Conservation (phyloP, 2,888 invertebrate genomes). For the Agrotis exclamationis region DNA sequence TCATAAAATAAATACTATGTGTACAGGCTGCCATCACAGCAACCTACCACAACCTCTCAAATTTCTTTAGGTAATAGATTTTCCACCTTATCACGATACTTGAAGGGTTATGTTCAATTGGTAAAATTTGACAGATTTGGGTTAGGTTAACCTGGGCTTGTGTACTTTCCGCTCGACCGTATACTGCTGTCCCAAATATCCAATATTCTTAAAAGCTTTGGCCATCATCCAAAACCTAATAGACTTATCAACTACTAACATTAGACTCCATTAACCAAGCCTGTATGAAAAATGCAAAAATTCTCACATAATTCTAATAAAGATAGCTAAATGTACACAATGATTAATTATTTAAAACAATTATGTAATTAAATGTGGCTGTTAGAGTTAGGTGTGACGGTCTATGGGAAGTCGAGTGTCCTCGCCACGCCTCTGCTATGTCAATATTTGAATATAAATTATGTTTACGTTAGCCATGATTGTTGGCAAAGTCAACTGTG, state of each 20-base stretch:
- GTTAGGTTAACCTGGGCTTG: no score
- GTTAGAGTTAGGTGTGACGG: slow-evolving; percentile 54
- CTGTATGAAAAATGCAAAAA: slow-evolving; percentile 48
- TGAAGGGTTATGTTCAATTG: no score
- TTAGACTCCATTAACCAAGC: slow-evolving; percentile 39
- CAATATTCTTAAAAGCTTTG: slow-evolving; percentile 35
- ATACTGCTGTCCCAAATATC: not conserved
- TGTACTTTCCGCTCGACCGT: not conserved
- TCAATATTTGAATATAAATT: slow-evolving; percentile 59
- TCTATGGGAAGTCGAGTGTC: slow-evolving; percentile 37
- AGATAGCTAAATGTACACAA: slow-evolving; percentile 51
- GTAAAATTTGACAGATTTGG: no score
- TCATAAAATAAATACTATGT: not conserved
- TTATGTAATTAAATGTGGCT: slow-evolving; percentile 57
- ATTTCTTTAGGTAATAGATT: no score
- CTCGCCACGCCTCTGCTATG: slow-evolving; percentile 51
- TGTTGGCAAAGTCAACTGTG: slow-evolving; percentile 32
- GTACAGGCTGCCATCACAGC: no score
- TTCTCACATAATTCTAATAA: slow-evolving; percentile 54
- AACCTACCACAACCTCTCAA: no score
- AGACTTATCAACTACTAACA: slow-evolving; percentile 34
- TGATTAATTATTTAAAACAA: slow-evolving; percentile 66
- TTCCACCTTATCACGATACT: no score
- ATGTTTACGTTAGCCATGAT: slow-evolving; percentile 27
- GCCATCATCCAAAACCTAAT: slow-evolving; percentile 23